Evolutionary conservation across 2,888 invertebrate genomes (phyloP).

Genomic region (Drosophila anomalata): DNA sequence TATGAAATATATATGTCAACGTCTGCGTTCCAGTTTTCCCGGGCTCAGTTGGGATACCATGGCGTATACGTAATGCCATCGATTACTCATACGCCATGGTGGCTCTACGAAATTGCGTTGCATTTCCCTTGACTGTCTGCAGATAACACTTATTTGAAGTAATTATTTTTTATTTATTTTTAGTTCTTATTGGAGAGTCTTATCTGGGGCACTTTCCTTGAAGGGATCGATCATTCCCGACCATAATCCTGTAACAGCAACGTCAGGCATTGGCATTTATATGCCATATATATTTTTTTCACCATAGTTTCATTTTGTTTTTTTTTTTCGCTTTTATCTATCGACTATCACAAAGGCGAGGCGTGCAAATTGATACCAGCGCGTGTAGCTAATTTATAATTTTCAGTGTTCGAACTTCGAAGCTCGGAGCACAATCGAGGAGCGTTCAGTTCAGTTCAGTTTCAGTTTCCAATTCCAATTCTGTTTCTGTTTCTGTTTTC

Average conservation of each 20-base stretch:
- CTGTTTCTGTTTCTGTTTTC: slow-evolving; percentile 25
- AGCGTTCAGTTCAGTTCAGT: too few species aligned
- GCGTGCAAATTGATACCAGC: slow-evolving; percentile 50
- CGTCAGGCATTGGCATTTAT: slow-evolving; percentile 11
- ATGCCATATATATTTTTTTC: slow-evolving; percentile 1
- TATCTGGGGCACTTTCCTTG: slow-evolving; percentile 23
- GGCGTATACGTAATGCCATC: slow-evolving; percentile 58
- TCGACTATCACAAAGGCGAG: slow-evolving; percentile 55
- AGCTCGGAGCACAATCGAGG: background rate
- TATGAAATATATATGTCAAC: slow-evolving; percentile 30
- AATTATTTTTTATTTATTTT: slow-evolving; percentile 13
- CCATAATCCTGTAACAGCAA: slow-evolving; percentile 14
- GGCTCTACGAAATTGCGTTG: slow-evolving; percentile 16
- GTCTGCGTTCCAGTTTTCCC: slow-evolving; percentile 18
- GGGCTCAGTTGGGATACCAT: slow-evolving; percentile 5
- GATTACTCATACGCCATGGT: slow-evolving; percentile 60
- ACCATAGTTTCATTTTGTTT: slow-evolving; percentile 1
- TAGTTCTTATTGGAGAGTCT: background rate
- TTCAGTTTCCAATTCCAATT: background rate
- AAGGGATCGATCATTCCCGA: slow-evolving; percentile 17
- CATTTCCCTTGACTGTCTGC: slow-evolving; percentile 4
- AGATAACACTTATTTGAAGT: slow-evolving; percentile 28
- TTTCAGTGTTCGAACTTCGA: slow-evolving; percentile 18
- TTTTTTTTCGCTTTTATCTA: slow-evolving; percentile 31
- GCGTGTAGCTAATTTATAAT: slow-evolving; percentile 66